A percentile compares a stretch with the other conserved stretches of the same genome.
These are phyloP conservation scores for Grammomys dolichurus DNA, from an alignment of 2,113 vertebrate species.

Conservation along the genomic window DNA sequence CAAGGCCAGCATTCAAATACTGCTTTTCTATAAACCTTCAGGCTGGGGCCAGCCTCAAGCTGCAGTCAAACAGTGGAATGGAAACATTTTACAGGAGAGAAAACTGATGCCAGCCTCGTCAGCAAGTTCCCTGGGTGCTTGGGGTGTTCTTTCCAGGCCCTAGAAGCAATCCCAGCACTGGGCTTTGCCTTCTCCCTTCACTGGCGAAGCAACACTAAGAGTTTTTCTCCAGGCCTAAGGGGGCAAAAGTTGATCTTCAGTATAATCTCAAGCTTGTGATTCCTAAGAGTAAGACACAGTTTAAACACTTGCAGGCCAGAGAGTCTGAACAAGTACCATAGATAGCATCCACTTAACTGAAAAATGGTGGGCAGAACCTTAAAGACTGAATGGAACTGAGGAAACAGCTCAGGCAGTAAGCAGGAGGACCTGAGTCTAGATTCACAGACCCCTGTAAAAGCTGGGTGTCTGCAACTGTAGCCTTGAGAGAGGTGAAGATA, in stretches of 20 bases:
- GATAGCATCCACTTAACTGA: background rate
- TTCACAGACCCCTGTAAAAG: background rate
- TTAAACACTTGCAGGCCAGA: background rate
- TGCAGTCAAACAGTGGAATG: slow-evolving; percentile 49
- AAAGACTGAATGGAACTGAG: background rate
- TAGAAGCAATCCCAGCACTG: background rate
- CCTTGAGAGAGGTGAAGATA: background rate
- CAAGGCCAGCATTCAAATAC: slow-evolving; percentile 68
- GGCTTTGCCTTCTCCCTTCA: background rate
- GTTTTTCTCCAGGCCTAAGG: slow-evolving; percentile 8
- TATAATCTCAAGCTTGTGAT: slow-evolving; percentile 13
- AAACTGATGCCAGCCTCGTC: slow-evolving; percentile 64
- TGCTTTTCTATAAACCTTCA: slow-evolving; percentile 48
- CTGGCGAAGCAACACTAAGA: background rate
- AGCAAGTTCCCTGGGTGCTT: slow-evolving; percentile 62
- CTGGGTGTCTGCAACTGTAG: background rate
- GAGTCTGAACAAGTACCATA: slow-evolving; percentile 21
- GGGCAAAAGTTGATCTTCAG: background rate
- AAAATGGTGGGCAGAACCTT: background rate
- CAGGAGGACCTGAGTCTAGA: background rate
- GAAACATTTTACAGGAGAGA: slow-evolving; percentile 73
- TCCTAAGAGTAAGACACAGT: background rate
- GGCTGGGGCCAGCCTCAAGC: slow-evolving; percentile 56
- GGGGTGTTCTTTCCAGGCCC: slow-evolving; percentile 56
- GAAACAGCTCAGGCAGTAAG: background rate